These are phyloP conservation scores for Armadillidium nasatum DNA, from an alignment of 1,140 invertebrate species.

Conservation along the genomic window DNA sequence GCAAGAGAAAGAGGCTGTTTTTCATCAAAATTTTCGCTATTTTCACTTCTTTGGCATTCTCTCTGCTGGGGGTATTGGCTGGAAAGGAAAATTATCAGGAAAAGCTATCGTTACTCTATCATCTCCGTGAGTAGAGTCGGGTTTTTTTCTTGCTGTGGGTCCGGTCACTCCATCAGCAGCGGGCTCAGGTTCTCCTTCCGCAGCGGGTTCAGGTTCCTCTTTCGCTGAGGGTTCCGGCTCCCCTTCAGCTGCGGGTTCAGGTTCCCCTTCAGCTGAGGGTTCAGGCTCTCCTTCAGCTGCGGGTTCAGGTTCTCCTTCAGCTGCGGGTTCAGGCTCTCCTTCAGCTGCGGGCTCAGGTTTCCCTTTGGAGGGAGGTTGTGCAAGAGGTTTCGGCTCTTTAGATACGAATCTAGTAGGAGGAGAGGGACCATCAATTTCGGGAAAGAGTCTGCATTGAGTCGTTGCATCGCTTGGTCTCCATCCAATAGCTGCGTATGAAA, in stretches of 20 bases:
- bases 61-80: no score
- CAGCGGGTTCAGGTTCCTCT: no score
- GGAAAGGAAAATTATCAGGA: no score
- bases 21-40: no score
- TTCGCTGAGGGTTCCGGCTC: constrained; percentile 26
- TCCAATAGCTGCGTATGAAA: constrained; percentile 77
- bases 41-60: no score
- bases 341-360: constrained; percentile 46
- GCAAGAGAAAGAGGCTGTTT: not conserved
- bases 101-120: not conserved
- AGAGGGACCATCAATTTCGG: constrained; percentile 47
- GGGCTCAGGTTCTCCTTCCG: not conserved
- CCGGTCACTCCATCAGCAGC: not conserved
- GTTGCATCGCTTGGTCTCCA: constrained; percentile 71
- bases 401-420: constrained; percentile 18
- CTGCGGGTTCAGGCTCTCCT: constrained; percentile 48
- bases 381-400: constrained; percentile 9
- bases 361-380: constrained; percentile 46
- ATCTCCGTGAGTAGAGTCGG: not conserved
- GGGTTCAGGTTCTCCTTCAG: constrained; percentile 49
- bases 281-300: constrained; percentile 47
- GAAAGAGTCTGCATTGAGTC: constrained; percentile 69
- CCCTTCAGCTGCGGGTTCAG: constrained; percentile 47
- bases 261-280: constrained; percentile 51
- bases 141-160: not conserved